phyloP scores from a whole-genome alignment of 2,113 vertebrate genomes.

The Electrona antarctica region DNA sequence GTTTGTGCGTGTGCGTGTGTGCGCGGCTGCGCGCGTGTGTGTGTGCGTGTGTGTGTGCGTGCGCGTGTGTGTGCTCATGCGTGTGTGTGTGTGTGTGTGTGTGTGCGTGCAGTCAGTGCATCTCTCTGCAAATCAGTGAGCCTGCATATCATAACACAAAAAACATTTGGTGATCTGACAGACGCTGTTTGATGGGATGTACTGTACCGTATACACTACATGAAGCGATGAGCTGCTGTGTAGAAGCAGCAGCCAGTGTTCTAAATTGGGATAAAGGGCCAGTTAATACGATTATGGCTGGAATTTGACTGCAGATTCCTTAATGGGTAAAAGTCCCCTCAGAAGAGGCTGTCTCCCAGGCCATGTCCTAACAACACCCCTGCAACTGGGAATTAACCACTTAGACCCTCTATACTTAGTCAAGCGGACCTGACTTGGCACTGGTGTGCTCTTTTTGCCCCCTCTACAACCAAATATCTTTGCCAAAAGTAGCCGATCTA shows the following conservation, averaged over 20 bases:
- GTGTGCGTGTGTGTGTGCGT: conserved; percentile 17
- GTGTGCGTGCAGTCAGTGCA: background rate
- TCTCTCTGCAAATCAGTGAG: background rate
- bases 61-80: background rate
- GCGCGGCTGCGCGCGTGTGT: conserved; percentile 10
- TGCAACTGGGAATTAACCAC: too few species aligned
- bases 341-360: conserved; percentile 21
- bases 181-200: conserved; percentile 46
- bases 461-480: too few species aligned
- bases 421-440: too few species aligned
- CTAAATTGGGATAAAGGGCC: conserved; percentile 64
- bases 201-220: conserved; percentile 27
- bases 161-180: conserved; percentile 56
- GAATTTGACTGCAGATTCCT: conserved; percentile 55
- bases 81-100: conserved; percentile 13
- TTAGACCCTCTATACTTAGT: too few species aligned
- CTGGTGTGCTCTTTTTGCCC: too few species aligned
- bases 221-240: conserved; percentile 39
- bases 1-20: conserved; percentile 21
- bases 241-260: conserved; percentile 61
- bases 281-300: conserved; percentile 65
- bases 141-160: conserved; percentile 2
- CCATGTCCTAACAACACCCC: too few species aligned
- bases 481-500: too few species aligned
- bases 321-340: conserved; percentile 46